Evolutionary conservation across 2,797 vertebrate genomes (phyloP), one percentile per base, ranked within the genome.

Genomic region (Hylomyscus alleni): DNA sequence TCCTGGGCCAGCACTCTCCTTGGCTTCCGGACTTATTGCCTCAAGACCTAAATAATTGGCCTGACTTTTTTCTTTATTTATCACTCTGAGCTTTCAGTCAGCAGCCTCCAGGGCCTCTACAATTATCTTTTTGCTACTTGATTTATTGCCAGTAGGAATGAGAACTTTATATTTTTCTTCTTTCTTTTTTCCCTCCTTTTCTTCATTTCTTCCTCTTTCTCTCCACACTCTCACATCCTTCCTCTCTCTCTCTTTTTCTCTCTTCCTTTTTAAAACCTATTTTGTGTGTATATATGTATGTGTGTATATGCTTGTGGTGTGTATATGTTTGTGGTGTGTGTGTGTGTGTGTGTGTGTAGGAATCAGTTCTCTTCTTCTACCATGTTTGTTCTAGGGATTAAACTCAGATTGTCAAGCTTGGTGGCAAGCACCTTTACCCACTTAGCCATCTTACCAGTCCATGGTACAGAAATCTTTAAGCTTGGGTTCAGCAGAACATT

Each of bases 181-280:
- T 34, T 19, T 34, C 37, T 72, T 37, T 9, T 37, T 37, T 37
- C n/a, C 37, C 13, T 69, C 19, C n/a, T 17, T 72, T 72, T 72
- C n/a, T 72, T 37, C 15, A 12, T 56, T n/a, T 19, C 17, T 80
- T 34, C 2, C 14, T 77, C 4, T 1, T 17, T 54, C 9, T 4
- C 3, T 78, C 14, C 2, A 15, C 8, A 17, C 5, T 17, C 7
- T 19, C 4, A 6, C 3, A 0, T 4, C 6, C 29, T 11, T 10
- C 13, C 44, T 31, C 75, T 29, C 26, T 29, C 3, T 75, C 73
- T 54, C 11, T 34, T 8, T 80, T 20, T 6, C 12, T 72, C n/a
- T 72, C 17, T 72, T 72, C n/a, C 34, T 20, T 72, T 72, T 72
- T 20, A 20, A 37, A 69, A 37, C 19, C 15, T 37, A 69, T 37